Evolutionary conservation across 2,113 vertebrate species (phyloP).

Genomic region (Acrocephalus arundinaceus): DNA sequence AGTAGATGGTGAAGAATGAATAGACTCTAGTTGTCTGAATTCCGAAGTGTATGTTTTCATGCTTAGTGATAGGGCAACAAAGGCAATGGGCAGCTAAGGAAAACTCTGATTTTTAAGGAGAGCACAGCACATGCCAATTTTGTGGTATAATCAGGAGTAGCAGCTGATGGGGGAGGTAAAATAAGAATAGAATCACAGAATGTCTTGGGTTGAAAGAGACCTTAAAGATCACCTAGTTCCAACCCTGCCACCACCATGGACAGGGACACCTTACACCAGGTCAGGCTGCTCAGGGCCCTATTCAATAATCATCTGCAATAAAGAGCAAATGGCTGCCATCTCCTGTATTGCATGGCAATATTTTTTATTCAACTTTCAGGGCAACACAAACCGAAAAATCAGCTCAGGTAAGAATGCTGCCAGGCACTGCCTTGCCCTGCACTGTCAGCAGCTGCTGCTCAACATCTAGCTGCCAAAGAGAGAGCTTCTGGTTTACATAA

Average conservation of each 20-base stretch:
- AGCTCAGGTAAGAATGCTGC: not conserved
- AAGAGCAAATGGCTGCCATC: not conserved
- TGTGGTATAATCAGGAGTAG: not conserved
- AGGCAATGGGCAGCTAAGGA: not conserved
- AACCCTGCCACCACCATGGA: rapidly evolving
- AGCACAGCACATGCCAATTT: not conserved
- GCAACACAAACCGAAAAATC: not conserved
- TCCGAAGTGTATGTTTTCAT: not conserved
- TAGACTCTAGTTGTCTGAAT: not conserved
- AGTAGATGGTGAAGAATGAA: not conserved
- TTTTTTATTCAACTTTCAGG: not conserved
- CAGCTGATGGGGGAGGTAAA: not conserved
- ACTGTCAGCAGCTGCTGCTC: not conserved
- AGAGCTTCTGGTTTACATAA: not conserved
- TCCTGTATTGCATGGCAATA: not conserved
- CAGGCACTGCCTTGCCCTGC: not conserved
- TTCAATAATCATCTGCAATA: not conserved
- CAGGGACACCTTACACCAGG: not conserved
- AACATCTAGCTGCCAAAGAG: not conserved
- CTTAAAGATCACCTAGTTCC: not conserved
- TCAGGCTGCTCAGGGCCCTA: not conserved
- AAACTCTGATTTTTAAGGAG: not conserved
- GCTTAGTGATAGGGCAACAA: not conserved
- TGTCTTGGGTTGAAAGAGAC: not conserved
- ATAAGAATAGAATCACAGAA: not conserved